Conservation (phyloP, 2,113 vertebrate species). For the Psettodes erumei region DNA sequence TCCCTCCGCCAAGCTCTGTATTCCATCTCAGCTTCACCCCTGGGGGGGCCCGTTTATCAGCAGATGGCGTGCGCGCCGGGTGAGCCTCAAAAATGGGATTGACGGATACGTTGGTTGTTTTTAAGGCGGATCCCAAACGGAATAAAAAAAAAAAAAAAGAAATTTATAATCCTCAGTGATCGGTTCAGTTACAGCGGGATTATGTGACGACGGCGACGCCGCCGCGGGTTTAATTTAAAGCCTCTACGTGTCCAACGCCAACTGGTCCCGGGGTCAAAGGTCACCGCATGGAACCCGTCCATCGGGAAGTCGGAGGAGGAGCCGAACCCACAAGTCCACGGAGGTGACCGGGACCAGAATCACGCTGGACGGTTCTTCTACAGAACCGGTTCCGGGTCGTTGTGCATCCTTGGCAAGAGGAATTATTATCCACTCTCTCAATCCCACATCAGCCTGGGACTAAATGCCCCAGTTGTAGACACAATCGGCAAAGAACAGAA, state of each 20-base stretch:
- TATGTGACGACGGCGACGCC: not conserved
- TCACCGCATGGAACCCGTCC: too few species aligned
- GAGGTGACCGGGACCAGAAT: too few species aligned
- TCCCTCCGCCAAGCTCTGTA: slow-evolving; percentile 18
- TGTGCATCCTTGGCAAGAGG: slow-evolving; percentile 44
- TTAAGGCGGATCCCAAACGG: slow-evolving; percentile 9
- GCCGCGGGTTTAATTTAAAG: slow-evolving; percentile 33
- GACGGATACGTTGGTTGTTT: slow-evolving; percentile 43
- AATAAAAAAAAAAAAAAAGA: too few species aligned
- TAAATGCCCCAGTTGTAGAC: slow-evolving; percentile 58
- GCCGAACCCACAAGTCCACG: too few species aligned
- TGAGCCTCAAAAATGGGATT: slow-evolving; percentile 43
- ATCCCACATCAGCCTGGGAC: slow-evolving; percentile 63
- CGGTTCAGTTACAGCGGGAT: not conserved
- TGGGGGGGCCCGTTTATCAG: slow-evolving; percentile 45
- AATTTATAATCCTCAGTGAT: too few species aligned
- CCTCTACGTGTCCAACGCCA: slow-evolving; percentile 5
- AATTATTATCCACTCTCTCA: slow-evolving; percentile 64
- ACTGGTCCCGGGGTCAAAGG: too few species aligned
- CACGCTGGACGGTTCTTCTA: not conserved
- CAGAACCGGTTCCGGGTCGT: not conserved
- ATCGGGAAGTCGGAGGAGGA: too few species aligned
- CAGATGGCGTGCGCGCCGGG: slow-evolving; percentile 27
- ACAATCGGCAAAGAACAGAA: slow-evolving; percentile 35
- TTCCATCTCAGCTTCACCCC: slow-evolving; percentile 34